These are phyloP conservation scores for Venustoraphidia nigricollis DNA, from an alignment of 2,888 invertebrate species.

Conservation along the genomic window DNA sequence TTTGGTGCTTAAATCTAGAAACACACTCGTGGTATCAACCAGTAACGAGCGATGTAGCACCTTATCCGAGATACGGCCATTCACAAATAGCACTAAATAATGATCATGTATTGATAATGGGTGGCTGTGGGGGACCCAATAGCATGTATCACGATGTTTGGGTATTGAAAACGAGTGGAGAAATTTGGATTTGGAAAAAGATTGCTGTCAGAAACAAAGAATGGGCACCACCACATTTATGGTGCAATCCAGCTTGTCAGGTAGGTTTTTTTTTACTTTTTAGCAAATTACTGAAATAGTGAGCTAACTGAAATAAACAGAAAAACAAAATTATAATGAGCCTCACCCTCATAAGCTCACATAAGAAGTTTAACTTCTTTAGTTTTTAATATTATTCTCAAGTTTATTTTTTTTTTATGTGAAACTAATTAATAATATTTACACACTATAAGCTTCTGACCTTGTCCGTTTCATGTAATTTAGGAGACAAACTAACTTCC, in stretches of 20 bases:
- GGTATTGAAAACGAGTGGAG: conserved; percentile 64
- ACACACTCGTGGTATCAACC: conserved; percentile 66
- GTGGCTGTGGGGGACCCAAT: conserved; percentile 78
- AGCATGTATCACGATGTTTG: conserved; percentile 82
- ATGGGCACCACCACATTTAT: conserved; percentile 72
- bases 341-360: too few species aligned
- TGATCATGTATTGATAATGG: conserved; percentile 62
- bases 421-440: too few species aligned
- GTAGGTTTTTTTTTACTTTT: conserved; percentile 23
- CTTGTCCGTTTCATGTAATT: too few species aligned
- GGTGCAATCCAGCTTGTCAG: conserved; percentile 87
- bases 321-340: too few species aligned
- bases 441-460: too few species aligned
- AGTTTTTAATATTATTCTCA: too few species aligned
- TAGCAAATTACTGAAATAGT: too few species aligned
- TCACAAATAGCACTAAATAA: conserved; percentile 74
- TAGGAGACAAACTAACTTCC: too few species aligned
- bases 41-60: conserved; percentile 29
- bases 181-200: conserved; percentile 57
- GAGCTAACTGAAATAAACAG: too few species aligned
- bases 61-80: conserved; percentile 64
- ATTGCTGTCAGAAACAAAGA: conserved; percentile 61
- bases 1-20: conserved; percentile 76
- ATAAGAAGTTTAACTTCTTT: too few species aligned
- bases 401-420: too few species aligned